Conservation (phyloP, 2,888 invertebrate genomes). For the Chrysomela aeneicollis region DNA sequence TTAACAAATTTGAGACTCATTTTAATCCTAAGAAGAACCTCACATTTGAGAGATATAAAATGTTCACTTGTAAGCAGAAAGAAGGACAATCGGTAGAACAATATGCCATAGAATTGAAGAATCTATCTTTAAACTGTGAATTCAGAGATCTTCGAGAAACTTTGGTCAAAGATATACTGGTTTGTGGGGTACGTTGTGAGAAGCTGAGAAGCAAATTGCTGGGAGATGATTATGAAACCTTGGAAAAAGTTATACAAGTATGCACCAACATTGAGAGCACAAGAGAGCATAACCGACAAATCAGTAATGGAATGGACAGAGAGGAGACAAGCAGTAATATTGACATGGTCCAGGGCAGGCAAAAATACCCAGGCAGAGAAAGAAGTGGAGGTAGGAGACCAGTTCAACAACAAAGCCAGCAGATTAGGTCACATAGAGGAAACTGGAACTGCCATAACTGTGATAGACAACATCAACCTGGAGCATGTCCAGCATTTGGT, state of each 20-base stretch:
- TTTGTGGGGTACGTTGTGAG: not conserved
- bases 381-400: not conserved
- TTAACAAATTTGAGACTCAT: slow-evolving; percentile 28
- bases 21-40: slow-evolving; percentile 12
- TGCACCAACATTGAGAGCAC: not conserved
- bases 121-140: not conserved
- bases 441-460: not conserved
- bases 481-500: slow-evolving; percentile 35
- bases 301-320: no score
- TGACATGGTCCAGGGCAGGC: no score
- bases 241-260: no score
- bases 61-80: slow-evolving; percentile 4
- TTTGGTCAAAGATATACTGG: not conserved
- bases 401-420: not conserved
- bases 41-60: no score
- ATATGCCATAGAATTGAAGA: not conserved
- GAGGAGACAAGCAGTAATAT: no score
- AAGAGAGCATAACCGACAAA: no score
- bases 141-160: no score
- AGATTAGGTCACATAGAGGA: not conserved
- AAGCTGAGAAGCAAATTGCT: no score
- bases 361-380: not conserved
- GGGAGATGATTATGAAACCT: no score
- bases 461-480: not conserved
- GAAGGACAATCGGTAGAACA: no score